Base-by-base conservation (phyloP, 2,797 vertebrate species). In the Manis javanica region DNA sequence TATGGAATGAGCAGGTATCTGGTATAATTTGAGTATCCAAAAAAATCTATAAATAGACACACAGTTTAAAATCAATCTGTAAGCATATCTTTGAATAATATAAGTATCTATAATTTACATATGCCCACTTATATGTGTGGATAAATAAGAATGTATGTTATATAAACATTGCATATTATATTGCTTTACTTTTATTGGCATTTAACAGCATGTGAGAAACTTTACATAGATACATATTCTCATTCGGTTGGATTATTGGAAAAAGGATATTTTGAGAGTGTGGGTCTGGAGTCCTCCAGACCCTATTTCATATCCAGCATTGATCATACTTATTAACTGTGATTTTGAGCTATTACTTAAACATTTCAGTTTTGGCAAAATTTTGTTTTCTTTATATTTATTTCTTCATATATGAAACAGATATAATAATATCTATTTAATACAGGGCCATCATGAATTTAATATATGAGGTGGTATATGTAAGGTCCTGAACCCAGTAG, bases 391-490 rank as follows among this genome's bases (percentile, higher is more conserved):
- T 79, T 96, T 51, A 42, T 68, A 51, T 12, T 83, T 12, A 10
- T 49, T 92, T 92, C 23, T 72, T 94, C 7, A 21, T 24, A 7
- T 64, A 66, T 94, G 77, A 87, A 93, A 83, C 15, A 91, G 21
- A 87, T 10, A 57, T 37, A 88, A 55, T 51, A 29, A 1, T 72
- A n/a, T 55, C n/a, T 85, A 26, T 90, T 87, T 87, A 46, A 46
- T 6, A 79, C 24, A 61, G 21, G 29, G 15, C 8, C n/a, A 42
- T 7, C 2, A 55, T 64, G 87, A 93, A 61, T 2, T 29, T 63
- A 68, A 77, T 55, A 31, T 42, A 57, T 61, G 37, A 74, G 18
- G 64, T 53, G 86, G 64, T 87, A 31, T 64, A n/a, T 21, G 10
- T 51, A 79, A 90, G 18, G 0, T 6, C 4, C n/a, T 64, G 78